These are phyloP conservation scores for Canis aureus DNA, from an alignment of 2,113 vertebrate species.

Conservation along the genomic window DNA sequence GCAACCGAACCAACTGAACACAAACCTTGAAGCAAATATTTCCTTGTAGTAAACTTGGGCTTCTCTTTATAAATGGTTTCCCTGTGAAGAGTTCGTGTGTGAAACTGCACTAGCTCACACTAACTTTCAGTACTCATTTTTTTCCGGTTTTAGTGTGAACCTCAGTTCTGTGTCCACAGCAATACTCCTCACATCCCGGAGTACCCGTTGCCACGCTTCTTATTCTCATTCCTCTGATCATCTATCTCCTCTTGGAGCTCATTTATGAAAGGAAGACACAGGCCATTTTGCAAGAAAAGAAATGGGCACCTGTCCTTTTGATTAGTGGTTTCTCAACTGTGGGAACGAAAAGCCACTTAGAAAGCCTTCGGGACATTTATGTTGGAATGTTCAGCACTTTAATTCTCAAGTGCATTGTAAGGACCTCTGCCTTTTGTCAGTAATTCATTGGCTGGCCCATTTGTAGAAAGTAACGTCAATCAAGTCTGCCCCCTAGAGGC, in stretches of 20 bases:
- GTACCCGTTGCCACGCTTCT: slow-evolving; percentile 1
- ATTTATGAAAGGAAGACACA: slow-evolving; percentile 6
- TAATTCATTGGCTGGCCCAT: neutral
- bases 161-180: neutral
- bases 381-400: slow-evolving; percentile 30
- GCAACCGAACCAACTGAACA: neutral
- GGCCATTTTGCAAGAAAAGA: slow-evolving; percentile 17
- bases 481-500: slow-evolving; percentile 57
- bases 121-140: neutral
- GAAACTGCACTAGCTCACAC: neutral
- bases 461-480: neutral
- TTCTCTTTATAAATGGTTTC: neutral
- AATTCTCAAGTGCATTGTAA: neutral
- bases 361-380: neutral
- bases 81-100: neutral
- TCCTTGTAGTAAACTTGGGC: neutral
- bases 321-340: slow-evolving; percentile 25
- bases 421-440: neutral
- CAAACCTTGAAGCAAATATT: neutral
- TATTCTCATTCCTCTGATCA: neutral
- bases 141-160: neutral
- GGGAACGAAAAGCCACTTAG: slow-evolving; percentile 33
- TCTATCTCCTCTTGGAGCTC: slow-evolving; percentile 22
- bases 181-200: neutral
- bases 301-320: neutral